Evolutionary conservation across 2,888 invertebrate genomes (phyloP).

Genomic region (Eupithecia inturbata): DNA sequence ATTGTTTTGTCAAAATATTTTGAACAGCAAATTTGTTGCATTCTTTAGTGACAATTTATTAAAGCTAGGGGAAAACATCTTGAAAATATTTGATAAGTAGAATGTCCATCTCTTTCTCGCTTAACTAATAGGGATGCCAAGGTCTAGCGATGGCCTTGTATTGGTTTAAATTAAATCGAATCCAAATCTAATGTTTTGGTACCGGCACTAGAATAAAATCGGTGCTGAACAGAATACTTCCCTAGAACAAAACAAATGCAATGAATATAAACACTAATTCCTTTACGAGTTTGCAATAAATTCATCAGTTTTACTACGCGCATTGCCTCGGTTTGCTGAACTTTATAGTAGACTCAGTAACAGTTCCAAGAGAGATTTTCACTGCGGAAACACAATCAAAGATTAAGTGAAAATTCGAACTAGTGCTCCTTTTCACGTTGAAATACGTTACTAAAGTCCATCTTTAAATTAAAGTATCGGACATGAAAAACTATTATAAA

Average conservation of each 20-base stretch:
- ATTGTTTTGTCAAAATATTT: conserved; percentile 3
- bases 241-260: conserved; percentile 10
- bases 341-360: not conserved
- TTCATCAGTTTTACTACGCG: conserved; percentile 47
- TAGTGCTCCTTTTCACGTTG: no score
- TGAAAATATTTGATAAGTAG: not conserved
- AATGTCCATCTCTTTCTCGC: not conserved
- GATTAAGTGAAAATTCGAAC: not conserved
- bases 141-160: not conserved
- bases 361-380: not conserved
- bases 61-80: not conserved
- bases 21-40: not conserved
- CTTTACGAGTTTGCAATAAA: conserved; percentile 42
- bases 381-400: not conserved
- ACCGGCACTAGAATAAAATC: not conserved
- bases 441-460: no score
- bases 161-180: not conserved
- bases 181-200: not conserved
- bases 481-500: no score
- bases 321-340: conserved; percentile 31
- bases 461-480: no score
- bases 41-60: not conserved
- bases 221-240: not conserved
- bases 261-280: conserved; percentile 12
- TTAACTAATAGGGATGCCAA: no score